Percentiles rank a stretch among this genome's conserved stretches.
Evolutionary conservation across 2,888 invertebrate genomes (phyloP).

Genomic region (Oscheius sp.): DNA sequence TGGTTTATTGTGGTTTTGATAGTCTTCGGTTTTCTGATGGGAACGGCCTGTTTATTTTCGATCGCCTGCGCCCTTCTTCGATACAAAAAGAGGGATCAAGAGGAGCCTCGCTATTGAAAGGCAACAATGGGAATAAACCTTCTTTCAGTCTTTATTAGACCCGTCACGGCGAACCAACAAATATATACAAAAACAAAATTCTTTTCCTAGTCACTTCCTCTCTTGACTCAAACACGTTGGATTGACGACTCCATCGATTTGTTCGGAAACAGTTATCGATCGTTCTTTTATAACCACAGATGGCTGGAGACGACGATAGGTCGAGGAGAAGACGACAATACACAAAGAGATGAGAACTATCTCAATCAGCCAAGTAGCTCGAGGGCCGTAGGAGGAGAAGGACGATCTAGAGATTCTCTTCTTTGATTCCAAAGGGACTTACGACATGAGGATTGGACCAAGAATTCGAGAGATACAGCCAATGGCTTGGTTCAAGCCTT

Average conservation of each 20-base stretch:
- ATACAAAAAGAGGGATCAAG: background rate
- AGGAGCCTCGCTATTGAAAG: background rate
- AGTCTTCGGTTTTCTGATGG: background rate
- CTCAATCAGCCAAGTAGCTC: constrained; percentile 47
- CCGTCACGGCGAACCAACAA: background rate
- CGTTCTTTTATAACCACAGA: constrained; percentile 11
- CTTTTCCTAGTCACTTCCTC: background rate
- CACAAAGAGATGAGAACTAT: constrained; percentile 40
- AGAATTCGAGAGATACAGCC: constrained; percentile 51
- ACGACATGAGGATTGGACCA: constrained; percentile 51
- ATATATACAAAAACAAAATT: background rate
- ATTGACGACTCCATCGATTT: constrained; percentile 4
- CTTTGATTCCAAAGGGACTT: too few species aligned
- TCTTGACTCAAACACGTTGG: background rate
- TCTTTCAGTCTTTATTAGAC: background rate
- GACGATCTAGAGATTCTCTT: too few species aligned
- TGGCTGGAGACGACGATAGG: background rate
- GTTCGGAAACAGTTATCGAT: background rate
- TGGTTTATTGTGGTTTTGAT: constrained; percentile 61
- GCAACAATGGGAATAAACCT: background rate
- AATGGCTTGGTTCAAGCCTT: constrained; percentile 53
- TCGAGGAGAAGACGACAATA: constrained; percentile 37
- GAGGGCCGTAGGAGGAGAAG: constrained; percentile 47
- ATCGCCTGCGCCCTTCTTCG: constrained; percentile 1
- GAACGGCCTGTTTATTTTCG: background rate